Conservation (phyloP, 2,888 invertebrate species). For the Himalopsyche kuldschensis region DNA sequence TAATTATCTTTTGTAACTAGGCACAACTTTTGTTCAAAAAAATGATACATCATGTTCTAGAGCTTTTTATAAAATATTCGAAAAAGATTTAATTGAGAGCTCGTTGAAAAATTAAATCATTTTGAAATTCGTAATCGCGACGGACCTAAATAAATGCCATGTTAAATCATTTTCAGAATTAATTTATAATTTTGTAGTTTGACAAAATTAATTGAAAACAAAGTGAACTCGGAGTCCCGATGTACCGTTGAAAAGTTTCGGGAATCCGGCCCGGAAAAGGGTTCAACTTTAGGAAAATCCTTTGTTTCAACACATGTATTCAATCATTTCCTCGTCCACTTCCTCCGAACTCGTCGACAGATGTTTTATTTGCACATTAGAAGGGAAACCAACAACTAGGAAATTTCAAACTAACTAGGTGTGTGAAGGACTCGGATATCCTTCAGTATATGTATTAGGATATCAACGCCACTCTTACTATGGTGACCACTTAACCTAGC, state of each 20-base stretch:
- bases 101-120: background rate
- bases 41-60: background rate
- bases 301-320: slow-evolving; percentile 29
- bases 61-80: background rate
- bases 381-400: slow-evolving; percentile 20
- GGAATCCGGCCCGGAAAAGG: slow-evolving; percentile 1
- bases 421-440: slow-evolving; percentile 16
- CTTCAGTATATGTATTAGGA: background rate
- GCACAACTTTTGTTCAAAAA: background rate
- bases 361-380: slow-evolving; percentile 35
- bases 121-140: background rate
- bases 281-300: slow-evolving; percentile 15
- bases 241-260: slow-evolving; percentile 12
- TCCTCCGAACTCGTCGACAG: slow-evolving; percentile 16
- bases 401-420: slow-evolving; percentile 29
- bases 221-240: background rate
- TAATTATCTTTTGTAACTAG: background rate
- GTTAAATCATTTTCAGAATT: background rate
- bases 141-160: background rate
- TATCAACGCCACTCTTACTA: background rate
- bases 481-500: background rate
- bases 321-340: slow-evolving; percentile 33
- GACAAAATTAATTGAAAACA: slow-evolving; percentile 23
- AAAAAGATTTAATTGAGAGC: background rate
- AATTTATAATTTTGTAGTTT: slow-evolving; percentile 1